Conservation (phyloP, 2,888 invertebrate genomes). For the Lucinisca nassula region DNA sequence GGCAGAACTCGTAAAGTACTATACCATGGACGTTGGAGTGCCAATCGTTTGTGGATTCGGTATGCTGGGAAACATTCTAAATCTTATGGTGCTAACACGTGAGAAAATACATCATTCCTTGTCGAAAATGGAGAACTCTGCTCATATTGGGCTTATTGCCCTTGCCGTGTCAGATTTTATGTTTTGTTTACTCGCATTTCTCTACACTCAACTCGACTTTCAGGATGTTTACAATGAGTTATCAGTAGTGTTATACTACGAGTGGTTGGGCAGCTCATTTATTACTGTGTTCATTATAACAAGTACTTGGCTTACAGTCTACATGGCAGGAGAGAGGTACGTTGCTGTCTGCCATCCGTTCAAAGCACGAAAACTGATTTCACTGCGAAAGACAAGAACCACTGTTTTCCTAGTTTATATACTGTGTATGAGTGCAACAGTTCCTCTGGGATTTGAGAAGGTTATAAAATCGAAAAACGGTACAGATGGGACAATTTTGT, state of each 20-base stretch:
- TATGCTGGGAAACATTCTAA: constrained; percentile 84
- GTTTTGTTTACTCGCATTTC: constrained; percentile 84
- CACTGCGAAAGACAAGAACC: constrained; percentile 81
- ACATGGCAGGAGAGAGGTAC: constrained; percentile 87
- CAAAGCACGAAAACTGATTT: constrained; percentile 84
- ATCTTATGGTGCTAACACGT: constrained; percentile 83
- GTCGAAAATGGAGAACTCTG: constrained; percentile 86
- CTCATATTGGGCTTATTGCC: constrained; percentile 86
- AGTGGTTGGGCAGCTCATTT: constrained; percentile 78
- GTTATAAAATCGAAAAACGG: constrained; percentile 67
- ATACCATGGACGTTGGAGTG: constrained; percentile 79
- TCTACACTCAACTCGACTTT: constrained; percentile 79
- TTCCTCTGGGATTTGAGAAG: constrained; percentile 82
- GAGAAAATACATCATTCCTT: constrained; percentile 82
- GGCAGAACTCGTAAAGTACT: constrained; percentile 71
- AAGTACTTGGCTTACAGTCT: constrained; percentile 86
- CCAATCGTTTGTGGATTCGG: constrained; percentile 84
- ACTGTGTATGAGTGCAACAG: constrained; percentile 76
- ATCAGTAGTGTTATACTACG: constrained; percentile 77
- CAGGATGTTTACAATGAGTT: constrained; percentile 65
- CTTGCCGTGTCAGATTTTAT: constrained; percentile 86
- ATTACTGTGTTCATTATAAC: constrained; percentile 86
- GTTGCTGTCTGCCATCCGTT: constrained; percentile 87
- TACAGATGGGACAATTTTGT: constrained; percentile 64
- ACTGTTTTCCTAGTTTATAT: constrained; percentile 79